Percentiles rank a stretch among this genome's conserved stretches.
Evolutionary conservation across 2,113 vertebrate genomes (phyloP).

Genomic region (Piprites chloris): DNA sequence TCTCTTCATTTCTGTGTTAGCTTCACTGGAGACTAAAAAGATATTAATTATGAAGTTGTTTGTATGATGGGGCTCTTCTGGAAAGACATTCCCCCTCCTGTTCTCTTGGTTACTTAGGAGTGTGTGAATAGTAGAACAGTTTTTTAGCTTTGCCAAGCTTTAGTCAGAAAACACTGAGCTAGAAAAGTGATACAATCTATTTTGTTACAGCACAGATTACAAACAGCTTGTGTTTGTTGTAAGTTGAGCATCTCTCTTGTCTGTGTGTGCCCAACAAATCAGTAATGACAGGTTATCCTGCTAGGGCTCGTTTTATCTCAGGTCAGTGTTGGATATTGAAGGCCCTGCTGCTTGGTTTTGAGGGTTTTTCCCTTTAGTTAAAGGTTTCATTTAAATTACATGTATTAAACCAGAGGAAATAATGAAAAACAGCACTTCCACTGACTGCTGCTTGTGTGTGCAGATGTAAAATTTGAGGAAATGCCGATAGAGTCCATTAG

Average conservation of each 20-base stretch:
- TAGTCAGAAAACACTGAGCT: background rate
- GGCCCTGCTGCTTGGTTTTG: background rate
- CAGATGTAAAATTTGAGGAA: background rate
- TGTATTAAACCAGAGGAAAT: background rate
- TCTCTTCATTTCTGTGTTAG: background rate
- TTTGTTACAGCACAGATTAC: background rate
- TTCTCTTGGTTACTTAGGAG: background rate
- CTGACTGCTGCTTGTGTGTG: background rate
- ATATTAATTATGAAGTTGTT: background rate
- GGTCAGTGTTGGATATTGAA: background rate
- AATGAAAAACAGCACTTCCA: background rate
- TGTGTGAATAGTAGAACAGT: background rate
- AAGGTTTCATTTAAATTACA: background rate
- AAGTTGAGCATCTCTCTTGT: background rate
- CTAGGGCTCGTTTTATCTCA: background rate
- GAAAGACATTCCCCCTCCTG: background rate
- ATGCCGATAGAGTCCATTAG: constrained; percentile 69
- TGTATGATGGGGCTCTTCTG: background rate
- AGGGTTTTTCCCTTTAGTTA: background rate
- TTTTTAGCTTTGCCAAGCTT: background rate
- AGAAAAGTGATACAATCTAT: background rate
- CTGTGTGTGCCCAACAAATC: background rate
- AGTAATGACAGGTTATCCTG: background rate
- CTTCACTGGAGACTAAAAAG: background rate
- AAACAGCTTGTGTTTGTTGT: background rate